phyloP scores from a whole-genome alignment of 2,113 vertebrate genomes.

The Peromyscus maniculatus region DNA sequence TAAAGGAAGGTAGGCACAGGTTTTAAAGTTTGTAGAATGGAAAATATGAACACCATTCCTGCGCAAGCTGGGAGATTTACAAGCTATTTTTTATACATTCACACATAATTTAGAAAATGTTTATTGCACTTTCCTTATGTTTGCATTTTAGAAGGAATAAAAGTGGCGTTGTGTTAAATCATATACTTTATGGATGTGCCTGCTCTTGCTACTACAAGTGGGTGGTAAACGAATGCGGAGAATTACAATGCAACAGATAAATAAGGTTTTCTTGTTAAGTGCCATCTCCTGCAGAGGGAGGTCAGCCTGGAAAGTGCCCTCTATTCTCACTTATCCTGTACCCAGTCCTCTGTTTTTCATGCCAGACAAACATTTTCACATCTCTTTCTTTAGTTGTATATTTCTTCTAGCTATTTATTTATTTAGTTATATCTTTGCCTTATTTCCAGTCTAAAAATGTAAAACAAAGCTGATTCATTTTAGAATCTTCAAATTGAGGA shows the following conservation, averaged over 20 bases:
- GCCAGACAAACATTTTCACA: background rate
- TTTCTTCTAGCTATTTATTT: background rate
- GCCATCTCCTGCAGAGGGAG: background rate
- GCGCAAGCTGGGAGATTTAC: background rate
- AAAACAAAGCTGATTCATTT: background rate
- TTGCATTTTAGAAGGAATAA: slow-evolving; percentile 58
- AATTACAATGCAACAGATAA: background rate
- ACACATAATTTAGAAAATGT: slow-evolving; percentile 51
- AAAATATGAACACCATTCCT: background rate
- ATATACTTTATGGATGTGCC: background rate
- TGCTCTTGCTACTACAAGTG: background rate
- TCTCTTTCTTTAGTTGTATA: background rate
- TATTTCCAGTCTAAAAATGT: background rate
- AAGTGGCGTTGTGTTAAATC: slow-evolving; percentile 51
- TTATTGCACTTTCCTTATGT: slow-evolving; percentile 27
- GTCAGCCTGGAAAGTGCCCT: background rate
- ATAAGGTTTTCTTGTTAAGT: background rate
- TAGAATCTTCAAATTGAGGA: background rate
- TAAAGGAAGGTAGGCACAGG: background rate
- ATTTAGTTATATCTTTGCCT: background rate
- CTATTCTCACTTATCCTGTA: background rate
- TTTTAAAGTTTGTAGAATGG: background rate
- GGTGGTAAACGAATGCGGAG: slow-evolving; percentile 33
- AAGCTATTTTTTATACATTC: background rate
- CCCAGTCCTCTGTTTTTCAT: background rate